Evolutionary conservation across 2,113 vertebrate species (phyloP).

Genomic region (Heptranchias perlo): DNA sequence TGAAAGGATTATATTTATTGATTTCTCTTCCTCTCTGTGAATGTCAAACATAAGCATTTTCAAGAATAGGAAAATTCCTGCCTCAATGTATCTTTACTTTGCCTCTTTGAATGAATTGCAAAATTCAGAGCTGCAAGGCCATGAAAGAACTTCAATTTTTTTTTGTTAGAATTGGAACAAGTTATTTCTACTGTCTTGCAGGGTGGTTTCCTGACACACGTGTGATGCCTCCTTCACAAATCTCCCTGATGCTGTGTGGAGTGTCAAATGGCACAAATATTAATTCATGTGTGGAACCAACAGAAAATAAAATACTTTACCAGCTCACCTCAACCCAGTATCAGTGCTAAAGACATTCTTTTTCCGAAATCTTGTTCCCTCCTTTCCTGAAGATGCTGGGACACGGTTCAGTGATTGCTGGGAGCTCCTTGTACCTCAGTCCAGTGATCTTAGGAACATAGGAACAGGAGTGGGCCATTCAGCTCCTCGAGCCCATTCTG

Average conservation of each 20-base stretch:
- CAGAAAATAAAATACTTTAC: neutral
- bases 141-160: neutral
- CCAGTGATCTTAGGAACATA: neutral
- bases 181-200: neutral
- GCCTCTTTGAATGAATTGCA: neutral
- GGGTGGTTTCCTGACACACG: neutral
- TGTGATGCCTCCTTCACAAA: neutral
- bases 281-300: neutral
- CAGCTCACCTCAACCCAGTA: neutral
- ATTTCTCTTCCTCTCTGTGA: neutral
- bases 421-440: neutral
- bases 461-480: neutral
- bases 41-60: neutral
- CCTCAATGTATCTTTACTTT: neutral
- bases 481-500: neutral
- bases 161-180: neutral
- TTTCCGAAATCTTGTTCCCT: neutral
- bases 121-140: neutral
- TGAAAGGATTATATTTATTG: neutral
- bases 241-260: neutral
- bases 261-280: neutral
- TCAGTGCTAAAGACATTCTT: neutral
- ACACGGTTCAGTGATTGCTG: neutral
- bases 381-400: neutral
- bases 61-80: neutral